Percentiles rank a stretch among this genome's conserved stretches.
Evolutionary conservation across 53 echinoderm and acorn worm species (phyloP).

Genomic region (Glandiceps talaboti): DNA sequence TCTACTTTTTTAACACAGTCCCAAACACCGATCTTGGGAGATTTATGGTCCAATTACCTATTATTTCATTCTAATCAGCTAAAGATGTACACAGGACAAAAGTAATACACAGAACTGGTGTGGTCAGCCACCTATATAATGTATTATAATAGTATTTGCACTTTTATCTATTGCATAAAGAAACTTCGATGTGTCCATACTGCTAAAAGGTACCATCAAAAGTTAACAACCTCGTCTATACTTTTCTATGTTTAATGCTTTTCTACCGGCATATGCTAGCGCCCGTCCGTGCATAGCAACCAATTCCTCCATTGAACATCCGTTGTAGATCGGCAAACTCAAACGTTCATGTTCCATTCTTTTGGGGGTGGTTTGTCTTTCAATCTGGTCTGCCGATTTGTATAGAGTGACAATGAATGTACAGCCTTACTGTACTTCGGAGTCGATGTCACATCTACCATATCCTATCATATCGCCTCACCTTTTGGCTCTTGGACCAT

Average conservation of each 20-base stretch:
- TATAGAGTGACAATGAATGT: not conserved
- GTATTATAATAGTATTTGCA: no score
- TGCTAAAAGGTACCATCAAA: not conserved
- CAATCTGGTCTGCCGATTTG: not conserved
- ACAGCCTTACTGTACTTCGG: not conserved
- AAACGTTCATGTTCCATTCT: not conserved
- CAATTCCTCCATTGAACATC: not conserved
- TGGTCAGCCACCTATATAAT: no score
- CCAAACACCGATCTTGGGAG: no score
- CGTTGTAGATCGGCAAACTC: not conserved
- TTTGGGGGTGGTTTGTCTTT: not conserved
- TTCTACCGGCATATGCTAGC: not conserved
- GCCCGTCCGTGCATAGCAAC: not conserved
- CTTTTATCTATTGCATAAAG: no score
- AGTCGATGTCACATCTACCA: not conserved
- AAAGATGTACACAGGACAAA: no score
- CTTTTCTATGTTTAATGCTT: not conserved
- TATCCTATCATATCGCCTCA: not conserved
- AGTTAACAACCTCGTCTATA: not conserved
- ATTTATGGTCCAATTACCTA: no score
- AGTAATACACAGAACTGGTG: no score
- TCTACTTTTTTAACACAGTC: no score
- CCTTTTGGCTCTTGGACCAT: not conserved
- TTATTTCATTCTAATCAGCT: no score
- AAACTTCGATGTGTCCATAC: no score